Evolutionary conservation across 1,140 invertebrate genomes (phyloP).

Genomic region (Drosophila melanica): DNA sequence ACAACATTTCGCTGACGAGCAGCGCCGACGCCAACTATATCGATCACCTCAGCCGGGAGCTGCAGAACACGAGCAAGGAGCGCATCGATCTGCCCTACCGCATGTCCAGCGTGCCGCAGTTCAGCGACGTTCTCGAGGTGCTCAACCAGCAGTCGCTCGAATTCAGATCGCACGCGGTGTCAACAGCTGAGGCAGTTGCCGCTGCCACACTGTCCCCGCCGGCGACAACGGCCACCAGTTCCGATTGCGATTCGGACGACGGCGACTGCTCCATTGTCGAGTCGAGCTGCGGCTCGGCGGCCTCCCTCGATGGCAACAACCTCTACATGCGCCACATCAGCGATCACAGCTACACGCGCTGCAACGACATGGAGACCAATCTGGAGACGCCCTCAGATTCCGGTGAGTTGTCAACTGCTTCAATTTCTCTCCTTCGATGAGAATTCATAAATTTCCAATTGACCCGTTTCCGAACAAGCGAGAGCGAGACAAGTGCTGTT

Average conservation of each 20-base stretch:
- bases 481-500: too few species aligned
- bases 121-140: conserved; percentile 67
- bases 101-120: background rate
- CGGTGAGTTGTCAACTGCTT: conserved; percentile 88
- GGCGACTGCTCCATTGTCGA: conserved; percentile 45
- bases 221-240: conserved; percentile 38
- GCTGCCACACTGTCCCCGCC: conserved; percentile 40
- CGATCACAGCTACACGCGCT: conserved; percentile 90
- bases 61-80: conserved; percentile 72
- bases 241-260: conserved; percentile 75
- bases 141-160: conserved; percentile 39
- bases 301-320: conserved; percentile 38
- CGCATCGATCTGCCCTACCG: conserved; percentile 23
- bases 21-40: conserved; percentile 49
- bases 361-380: conserved; percentile 84
- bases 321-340: conserved; percentile 78
- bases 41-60: conserved; percentile 62
- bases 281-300: conserved; percentile 32
- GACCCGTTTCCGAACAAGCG: too few species aligned
- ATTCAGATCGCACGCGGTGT: background rate
- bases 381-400: conserved; percentile 94
- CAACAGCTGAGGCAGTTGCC: conserved; percentile 12
- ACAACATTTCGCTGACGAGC: conserved; percentile 70
- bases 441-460: too few species aligned
- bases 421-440: too few species aligned